Evolutionary conservation across 2,113 vertebrate genomes (phyloP).

Genomic region (Myanophis thanlyinensis): DNA sequence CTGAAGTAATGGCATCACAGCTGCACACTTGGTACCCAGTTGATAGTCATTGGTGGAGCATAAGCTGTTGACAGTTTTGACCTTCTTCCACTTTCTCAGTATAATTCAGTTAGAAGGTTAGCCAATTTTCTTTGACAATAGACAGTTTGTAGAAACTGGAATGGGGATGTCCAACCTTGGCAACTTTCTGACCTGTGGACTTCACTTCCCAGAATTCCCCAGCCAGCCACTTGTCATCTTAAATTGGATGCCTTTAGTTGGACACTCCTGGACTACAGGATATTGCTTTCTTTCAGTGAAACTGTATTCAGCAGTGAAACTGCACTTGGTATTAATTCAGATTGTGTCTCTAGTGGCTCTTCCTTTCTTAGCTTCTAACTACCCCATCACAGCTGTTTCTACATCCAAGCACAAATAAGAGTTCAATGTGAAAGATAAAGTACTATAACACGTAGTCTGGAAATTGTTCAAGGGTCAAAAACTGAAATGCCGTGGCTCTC

Average conservation of each 20-base stretch:
- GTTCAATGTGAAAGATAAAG: background rate
- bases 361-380: background rate
- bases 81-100: background rate
- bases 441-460: background rate
- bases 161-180: background rate
- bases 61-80: background rate
- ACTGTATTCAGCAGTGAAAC: background rate
- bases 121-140: background rate
- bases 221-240: background rate
- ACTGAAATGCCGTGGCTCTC: background rate
- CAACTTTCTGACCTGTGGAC: background rate
- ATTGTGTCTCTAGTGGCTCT: background rate
- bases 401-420: background rate
- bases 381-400: background rate
- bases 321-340: background rate
- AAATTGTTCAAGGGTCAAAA: background rate
- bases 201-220: background rate
- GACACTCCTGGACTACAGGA: background rate
- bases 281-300: background rate
- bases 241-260: background rate
- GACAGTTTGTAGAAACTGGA: background rate
- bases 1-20: background rate
- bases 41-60: background rate
- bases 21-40: background rate
- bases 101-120: background rate